A percentile compares a stretch with the other conserved stretches of the same genome.
phyloP scores from a whole-genome alignment of 2,888 invertebrate genomes.

The Malachius bipustulatus region DNA sequence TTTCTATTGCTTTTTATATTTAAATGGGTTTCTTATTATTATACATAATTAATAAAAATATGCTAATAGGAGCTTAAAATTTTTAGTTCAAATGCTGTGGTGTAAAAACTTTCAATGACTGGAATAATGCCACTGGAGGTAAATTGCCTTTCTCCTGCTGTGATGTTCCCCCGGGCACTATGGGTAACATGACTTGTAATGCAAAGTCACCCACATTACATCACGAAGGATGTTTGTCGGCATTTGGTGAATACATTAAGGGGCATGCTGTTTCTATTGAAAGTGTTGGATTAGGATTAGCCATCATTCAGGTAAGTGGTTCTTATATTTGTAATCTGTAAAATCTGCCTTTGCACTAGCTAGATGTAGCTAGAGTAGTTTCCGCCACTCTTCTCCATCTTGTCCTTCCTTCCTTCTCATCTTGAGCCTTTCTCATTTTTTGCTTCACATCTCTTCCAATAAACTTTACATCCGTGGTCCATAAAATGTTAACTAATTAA shows the following conservation, averaged over 20 bases:
- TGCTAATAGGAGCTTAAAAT: no score
- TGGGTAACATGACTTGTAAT: constrained; percentile 34
- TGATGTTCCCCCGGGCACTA: constrained; percentile 37
- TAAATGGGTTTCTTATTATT: constrained; percentile 3
- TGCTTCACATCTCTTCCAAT: no score
- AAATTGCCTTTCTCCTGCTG: constrained; percentile 55
- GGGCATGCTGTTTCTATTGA: constrained; percentile 62
- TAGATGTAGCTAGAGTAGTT: no score
- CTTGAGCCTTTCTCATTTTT: no score
- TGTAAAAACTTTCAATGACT: constrained; percentile 49
- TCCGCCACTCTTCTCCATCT: no score
- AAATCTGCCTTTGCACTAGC: no score
- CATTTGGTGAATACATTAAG: constrained; percentile 51
- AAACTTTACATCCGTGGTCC: no score
- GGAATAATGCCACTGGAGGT: constrained; percentile 41
- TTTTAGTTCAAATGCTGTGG: constrained; percentile 63
- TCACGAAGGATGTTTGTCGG: constrained; percentile 49
- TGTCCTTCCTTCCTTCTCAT: no score
- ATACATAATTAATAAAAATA: no score
- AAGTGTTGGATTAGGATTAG: constrained; percentile 69
- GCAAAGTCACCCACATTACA: constrained; percentile 33
- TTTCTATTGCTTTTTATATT: neutral
- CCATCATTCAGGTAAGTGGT: constrained; percentile 71
- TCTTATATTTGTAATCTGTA: no score
- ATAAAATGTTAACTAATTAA: constrained; percentile 10